Evolutionary conservation across 2,888 invertebrate genomes (phyloP).

Genomic region (Gymnocheta viridis): DNA sequence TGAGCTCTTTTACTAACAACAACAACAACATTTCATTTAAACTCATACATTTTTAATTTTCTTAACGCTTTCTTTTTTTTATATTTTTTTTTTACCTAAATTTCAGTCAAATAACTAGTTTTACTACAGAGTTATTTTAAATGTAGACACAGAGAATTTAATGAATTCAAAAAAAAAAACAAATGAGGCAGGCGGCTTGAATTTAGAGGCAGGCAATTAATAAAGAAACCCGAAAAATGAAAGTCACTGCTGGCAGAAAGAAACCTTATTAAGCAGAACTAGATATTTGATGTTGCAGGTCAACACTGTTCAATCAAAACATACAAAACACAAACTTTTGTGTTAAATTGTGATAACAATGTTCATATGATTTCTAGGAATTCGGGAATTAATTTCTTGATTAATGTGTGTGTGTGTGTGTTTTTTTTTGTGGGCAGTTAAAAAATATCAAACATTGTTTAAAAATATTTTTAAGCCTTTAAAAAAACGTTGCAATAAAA

Average conservation of each 20-base stretch:
- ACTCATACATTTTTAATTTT: not conserved
- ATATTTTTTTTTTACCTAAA: not conserved
- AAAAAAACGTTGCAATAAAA: not conserved
- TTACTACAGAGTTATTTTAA: not conserved
- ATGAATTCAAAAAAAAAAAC: not conserved
- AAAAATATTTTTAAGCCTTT: not conserved
- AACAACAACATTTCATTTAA: not conserved
- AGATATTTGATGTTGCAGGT: not conserved
- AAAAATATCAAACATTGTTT: constrained; percentile 1
- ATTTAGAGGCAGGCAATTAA: constrained; percentile 15
- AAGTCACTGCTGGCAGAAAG: not conserved
- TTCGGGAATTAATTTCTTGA: not conserved
- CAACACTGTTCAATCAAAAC: constrained; percentile 18
- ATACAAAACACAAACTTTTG: not conserved
- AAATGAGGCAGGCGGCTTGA: not conserved
- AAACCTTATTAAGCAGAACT: not conserved
- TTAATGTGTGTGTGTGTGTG: not conserved
- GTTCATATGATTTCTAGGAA: not conserved
- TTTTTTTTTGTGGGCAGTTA: not conserved
- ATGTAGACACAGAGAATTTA: not conserved
- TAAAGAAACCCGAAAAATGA: constrained; percentile 34
- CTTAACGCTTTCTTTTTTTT: constrained; percentile 17
- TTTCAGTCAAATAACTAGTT: constrained; percentile 20
- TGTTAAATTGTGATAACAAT: not conserved
- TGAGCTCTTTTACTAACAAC: not conserved